Base-by-base conservation (phyloP, 2,888 invertebrate species). In the Allolobophora icterica region DNA sequence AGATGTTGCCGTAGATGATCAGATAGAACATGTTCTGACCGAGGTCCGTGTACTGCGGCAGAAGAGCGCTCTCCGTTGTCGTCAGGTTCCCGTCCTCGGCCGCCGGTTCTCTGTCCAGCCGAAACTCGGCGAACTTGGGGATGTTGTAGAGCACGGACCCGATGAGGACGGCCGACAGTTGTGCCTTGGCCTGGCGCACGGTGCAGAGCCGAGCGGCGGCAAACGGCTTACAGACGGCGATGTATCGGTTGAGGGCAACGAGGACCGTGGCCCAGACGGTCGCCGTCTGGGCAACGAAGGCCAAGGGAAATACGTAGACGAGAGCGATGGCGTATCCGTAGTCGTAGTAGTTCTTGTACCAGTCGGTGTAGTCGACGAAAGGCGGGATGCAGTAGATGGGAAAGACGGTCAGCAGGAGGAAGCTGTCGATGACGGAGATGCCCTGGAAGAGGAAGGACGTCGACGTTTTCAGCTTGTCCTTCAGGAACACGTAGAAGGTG, bases 401-500 rank as follows among this genome's bases (percentile, higher is more conserved):
- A 84, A 93, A 92, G 42, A 91, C 92, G 33, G 90, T 89, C 52
- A 93, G 35, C 71, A 93, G 92, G 89, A 93, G 91, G 19, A 92
- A 34, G 34, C 91, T 91, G 92, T 93, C 93, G 42, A 93, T 92
- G 58, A 92, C 84, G 34, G 93, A 90, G 42, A 93, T 90, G 30
- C 92, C 93, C 90, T 93, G 93, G 91, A 93, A 93, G 58, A 93
- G 92, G 90, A 93, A 93, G 15, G 92, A 91, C 8, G 93, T 92
- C n/a, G 93, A 93, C 19, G 93, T 93, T 91, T 93, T 93, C 90
- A 93, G 91, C 35, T 91, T 92, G 92, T 93, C 93, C 90, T 90
- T 92, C 89, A 92, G 90, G 91, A 93, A 93, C 24, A 93, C 92
- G 40, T 89, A 58, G 90, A 92, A 93, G 30, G 93, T 89, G 24